A percentile compares a stretch with the other conserved stretches of the same genome.
phyloP scores from a whole-genome alignment of 2,797 vertebrate species.

The Acipenser oxyrinchus region DNA sequence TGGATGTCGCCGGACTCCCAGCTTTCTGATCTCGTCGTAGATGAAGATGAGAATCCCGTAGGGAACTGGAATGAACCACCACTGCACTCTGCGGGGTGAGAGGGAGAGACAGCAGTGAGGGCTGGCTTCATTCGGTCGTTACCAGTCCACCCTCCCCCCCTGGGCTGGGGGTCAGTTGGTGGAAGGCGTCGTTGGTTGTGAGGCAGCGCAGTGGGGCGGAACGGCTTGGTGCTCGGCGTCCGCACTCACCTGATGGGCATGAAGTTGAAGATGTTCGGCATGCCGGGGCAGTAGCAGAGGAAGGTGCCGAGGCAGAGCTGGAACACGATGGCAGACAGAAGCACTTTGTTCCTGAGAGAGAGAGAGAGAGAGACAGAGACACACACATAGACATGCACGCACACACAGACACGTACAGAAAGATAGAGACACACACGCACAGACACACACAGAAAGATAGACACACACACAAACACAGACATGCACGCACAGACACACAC shows the following conservation, averaged over 20 bases:
- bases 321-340: constrained; percentile 74
- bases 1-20: constrained; percentile 72
- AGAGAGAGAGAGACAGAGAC: not conserved
- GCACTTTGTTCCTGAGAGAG: constrained; percentile 61
- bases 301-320: constrained; percentile 74
- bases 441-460: no score
- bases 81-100: constrained; percentile 59
- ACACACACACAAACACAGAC: no score
- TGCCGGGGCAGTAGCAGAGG: constrained; percentile 82
- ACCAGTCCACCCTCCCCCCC: not conserved
- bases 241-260: constrained; percentile 78
- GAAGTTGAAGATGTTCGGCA: constrained; percentile 87
- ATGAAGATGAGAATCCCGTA: constrained; percentile 76
- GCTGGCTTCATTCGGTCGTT: no score
- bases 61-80: constrained; percentile 78
- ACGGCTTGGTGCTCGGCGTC: not conserved
- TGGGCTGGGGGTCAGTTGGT: not conserved
- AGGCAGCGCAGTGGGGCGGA: not conserved
- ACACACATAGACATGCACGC: no score
- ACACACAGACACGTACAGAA: no score
- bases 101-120: not conserved
- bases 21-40: constrained; percentile 78
- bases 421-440: no score
- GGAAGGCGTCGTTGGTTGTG: not conserved
- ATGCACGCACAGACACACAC: no score